These are phyloP conservation scores for Cotesia congregata DNA, from an alignment of 2,888 invertebrate species.

Conservation along the genomic window DNA sequence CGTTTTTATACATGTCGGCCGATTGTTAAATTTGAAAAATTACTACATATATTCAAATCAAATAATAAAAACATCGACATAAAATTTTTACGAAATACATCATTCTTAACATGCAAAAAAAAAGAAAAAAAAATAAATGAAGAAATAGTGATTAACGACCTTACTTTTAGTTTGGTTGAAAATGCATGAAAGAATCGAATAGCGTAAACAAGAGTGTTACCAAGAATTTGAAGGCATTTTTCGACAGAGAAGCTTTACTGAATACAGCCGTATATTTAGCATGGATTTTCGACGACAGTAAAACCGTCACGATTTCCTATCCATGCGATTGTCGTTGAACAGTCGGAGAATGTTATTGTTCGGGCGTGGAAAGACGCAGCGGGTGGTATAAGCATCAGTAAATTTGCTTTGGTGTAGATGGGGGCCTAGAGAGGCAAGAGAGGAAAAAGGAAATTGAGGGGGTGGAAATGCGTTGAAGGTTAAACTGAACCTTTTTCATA, in stretches of 20 bases:
- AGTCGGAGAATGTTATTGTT: constrained; percentile 55
- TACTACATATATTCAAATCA: too few relatives aligned
- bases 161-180: constrained; percentile 11
- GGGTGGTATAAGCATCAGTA: constrained; percentile 58
- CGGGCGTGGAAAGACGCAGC: constrained; percentile 56
- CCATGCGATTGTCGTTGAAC: constrained; percentile 48
- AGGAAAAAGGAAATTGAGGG: constrained; percentile 33
- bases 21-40: too few relatives aligned
- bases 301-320: constrained; percentile 58
- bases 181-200: constrained; percentile 21
- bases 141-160: constrained; percentile 26
- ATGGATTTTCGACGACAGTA: constrained; percentile 63
- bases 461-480: constrained; percentile 44
- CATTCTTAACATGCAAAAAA: neutral
- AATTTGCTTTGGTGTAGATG: constrained; percentile 53
- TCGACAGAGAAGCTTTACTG: constrained; percentile 23
- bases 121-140: neutral
- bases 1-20: too few relatives aligned
- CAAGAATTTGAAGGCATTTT: constrained; percentile 21
- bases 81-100: neutral
- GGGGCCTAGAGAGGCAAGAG: constrained; percentile 15
- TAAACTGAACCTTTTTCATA: constrained; percentile 54
- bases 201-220: constrained; percentile 20
- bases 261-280: constrained; percentile 56
- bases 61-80: too few relatives aligned